Conservation (phyloP, 2,113 vertebrate genomes). For the Calidris pugnax region DNA sequence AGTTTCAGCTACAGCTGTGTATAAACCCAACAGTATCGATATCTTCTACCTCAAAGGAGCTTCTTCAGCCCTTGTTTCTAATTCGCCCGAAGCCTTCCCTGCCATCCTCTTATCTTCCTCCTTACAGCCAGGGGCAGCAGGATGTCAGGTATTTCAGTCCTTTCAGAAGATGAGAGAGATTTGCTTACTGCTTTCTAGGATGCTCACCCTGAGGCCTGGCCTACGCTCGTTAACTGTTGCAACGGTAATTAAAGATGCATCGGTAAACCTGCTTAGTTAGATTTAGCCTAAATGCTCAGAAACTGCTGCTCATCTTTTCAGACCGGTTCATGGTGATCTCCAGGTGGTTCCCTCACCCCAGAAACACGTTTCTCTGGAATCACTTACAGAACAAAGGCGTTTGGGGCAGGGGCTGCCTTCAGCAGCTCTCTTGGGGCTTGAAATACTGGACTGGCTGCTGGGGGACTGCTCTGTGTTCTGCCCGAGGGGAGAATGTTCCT, state of each 20-base stretch:
- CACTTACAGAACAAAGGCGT: slow-evolving; percentile 47
- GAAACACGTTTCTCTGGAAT: neutral
- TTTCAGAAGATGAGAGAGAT: neutral
- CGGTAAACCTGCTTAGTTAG: neutral
- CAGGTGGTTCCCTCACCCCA: neutral
- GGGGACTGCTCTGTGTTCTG: slow-evolving; percentile 29
- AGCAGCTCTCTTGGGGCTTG: slow-evolving; percentile 41
- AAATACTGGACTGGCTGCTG: slow-evolving; percentile 9
- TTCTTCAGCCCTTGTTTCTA: neutral
- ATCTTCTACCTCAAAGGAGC: neutral
- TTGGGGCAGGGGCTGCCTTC: slow-evolving; percentile 17
- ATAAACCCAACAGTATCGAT: neutral
- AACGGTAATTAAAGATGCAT: neutral
- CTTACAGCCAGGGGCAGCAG: neutral
- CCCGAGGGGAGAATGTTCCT: slow-evolving; percentile 27
- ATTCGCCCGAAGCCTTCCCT: neutral
- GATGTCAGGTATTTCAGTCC: neutral
- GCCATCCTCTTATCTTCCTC: neutral
- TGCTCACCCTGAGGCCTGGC: neutral
- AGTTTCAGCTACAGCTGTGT: neutral
- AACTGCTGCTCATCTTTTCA: neutral
- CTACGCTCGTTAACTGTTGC: neutral
- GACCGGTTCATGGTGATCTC: neutral
- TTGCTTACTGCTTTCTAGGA: neutral
- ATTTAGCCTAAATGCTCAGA: neutral